Percentiles rank a stretch among this genome's conserved stretches.
Conservation (phyloP, 2,797 vertebrate genomes). For the Sphenopsis melanotis region DNA sequence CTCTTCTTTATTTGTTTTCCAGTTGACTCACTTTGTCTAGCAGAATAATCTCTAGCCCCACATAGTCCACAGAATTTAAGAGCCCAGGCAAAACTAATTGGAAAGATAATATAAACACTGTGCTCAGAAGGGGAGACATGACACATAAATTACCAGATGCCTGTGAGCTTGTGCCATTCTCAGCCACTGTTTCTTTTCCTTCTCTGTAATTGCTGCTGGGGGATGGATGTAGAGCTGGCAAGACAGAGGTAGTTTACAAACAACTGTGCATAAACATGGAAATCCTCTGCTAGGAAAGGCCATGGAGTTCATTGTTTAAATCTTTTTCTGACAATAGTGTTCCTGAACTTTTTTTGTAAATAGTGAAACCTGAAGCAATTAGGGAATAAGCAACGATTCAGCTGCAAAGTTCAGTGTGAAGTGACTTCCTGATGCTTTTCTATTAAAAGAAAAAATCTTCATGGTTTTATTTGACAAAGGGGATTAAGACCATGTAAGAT, state of each 20-base stretch:
- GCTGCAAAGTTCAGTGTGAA: neutral
- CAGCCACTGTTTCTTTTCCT: neutral
- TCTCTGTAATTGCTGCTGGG: neutral
- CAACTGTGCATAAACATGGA: neutral
- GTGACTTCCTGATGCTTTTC: neutral
- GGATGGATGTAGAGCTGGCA: neutral
- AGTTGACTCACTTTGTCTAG: constrained; percentile 5
- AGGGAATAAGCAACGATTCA: neutral
- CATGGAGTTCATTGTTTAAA: neutral
- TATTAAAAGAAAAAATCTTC: neutral
- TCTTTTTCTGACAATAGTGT: neutral
- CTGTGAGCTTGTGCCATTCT: neutral
- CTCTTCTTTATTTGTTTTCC: constrained; percentile 6
- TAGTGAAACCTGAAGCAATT: neutral
- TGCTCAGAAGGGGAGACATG: neutral
- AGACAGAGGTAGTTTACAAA: neutral
- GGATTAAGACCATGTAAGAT: neutral
- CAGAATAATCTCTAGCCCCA: neutral
- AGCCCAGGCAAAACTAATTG: constrained; percentile 9
- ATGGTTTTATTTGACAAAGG: neutral
- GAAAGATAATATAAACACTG: constrained; percentile 25
- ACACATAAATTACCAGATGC: constrained; percentile 14
- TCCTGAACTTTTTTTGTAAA: neutral
- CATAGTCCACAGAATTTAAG: neutral
- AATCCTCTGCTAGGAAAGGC: neutral